These are phyloP conservation scores for Scaptomyza pallida DNA, from an alignment of 1,140 invertebrate species.

Conservation along the genomic window DNA sequence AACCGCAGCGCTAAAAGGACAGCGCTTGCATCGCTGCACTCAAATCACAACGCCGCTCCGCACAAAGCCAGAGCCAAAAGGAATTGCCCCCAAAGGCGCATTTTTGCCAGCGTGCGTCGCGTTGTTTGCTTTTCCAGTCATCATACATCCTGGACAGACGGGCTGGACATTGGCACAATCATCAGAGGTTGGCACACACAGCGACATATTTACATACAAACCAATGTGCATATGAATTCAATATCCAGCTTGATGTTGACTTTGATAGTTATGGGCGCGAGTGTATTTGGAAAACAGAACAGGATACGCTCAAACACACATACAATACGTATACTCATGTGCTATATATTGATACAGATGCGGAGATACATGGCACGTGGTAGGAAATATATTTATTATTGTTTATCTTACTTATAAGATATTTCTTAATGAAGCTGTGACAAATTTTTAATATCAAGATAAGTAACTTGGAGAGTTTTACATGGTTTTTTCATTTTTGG, in stretches of 20 bases:
- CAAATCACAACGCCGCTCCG: conserved; percentile 26
- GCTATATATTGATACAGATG: conserved; percentile 3
- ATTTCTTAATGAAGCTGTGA: no score
- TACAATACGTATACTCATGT: conserved; percentile 2
- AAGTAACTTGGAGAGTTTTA: no score
- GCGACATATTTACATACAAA: conserved; percentile 20
- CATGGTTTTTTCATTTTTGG: no score
- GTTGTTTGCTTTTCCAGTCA: conserved; percentile 27
- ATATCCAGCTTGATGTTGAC: conserved; percentile 53
- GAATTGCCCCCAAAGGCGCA: conserved; percentile 19
- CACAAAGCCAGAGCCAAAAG: conserved; percentile 6
- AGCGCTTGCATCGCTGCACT: conserved; percentile 48
- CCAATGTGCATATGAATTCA: not conserved
- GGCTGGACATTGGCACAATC: conserved; percentile 53
- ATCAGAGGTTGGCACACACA: conserved; percentile 43
- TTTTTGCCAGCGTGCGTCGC: conserved; percentile 20
- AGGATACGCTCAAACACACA: no score
- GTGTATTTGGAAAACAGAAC: conserved; percentile 65
- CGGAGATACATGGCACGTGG: conserved; percentile 4
- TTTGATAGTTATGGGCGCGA: conserved; percentile 72
- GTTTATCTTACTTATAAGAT: no score
- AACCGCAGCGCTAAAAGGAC: conserved; percentile 75
- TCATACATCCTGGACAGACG: conserved; percentile 43
- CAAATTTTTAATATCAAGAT: no score
- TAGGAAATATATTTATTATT: no score